Evolutionary conservation across 1,140 invertebrate genomes (phyloP), one percentile per base, ranked within the genome.

Genomic region (Pissodes strobi): DNA sequence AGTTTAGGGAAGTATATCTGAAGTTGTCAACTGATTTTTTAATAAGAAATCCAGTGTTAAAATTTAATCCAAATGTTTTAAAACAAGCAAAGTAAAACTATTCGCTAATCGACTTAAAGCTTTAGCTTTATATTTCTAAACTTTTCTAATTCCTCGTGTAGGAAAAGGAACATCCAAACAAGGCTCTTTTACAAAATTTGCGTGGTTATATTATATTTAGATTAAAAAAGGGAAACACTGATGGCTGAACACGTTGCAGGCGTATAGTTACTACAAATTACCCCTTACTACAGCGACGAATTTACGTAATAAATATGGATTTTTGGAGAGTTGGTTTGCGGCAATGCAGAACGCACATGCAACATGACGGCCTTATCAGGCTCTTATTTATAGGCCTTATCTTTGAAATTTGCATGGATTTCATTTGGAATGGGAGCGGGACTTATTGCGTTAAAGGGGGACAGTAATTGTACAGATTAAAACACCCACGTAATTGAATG

Each of bases 321-420:
- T 57, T 57, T 57, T 57, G 37, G 45, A 18, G 8, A 21, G 45
- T 48, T 48, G 45, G 21, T 22, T 43, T 43, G 39, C 53, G 38
- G 38, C 53, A 57, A 21, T 57, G 53, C 53, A 57, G 53, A 57
- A 57, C 17, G 25, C 53, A 57, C 53, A 43, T 57, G 53, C 37
- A 57, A 57, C 39, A 22, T 57, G 53, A 57, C 30, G 38, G 38
- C 53, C 38, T 57, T 57, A 57, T 57, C 53, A 23, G 38, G 22
- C 21, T 27, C 37, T 57, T 57, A 57, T 57, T 57, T 57, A 57
- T 57, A 43, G 39, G 37, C 53, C 53, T 57, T 57, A 57, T 57
- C 53, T 57, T 41, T 25, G 53, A 57, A 57, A 57, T 57, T 57
- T 57, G 37, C 53, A 57, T 57, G 39, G 38, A 43, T 43, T 57